Evolutionary conservation across 2,888 invertebrate genomes (phyloP).

Genomic region (Noctua janthina): DNA sequence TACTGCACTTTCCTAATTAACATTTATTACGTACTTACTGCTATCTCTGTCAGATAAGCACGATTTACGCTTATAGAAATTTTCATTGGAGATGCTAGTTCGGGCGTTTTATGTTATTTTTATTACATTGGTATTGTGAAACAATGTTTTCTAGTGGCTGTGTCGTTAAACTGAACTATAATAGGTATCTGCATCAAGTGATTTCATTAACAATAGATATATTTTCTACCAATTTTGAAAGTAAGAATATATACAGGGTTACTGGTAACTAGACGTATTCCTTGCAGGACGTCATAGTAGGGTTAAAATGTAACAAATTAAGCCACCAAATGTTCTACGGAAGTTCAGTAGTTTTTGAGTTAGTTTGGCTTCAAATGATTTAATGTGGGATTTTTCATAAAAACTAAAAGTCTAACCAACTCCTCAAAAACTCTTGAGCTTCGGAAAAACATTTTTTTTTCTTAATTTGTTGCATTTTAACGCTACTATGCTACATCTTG

Average conservation of each 20-base stretch:
- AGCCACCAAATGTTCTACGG: no score
- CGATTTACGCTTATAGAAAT: constrained; percentile 45
- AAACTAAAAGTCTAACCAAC: no score
- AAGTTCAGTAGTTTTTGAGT: no score
- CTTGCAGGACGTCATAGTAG: no score
- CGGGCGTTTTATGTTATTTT: constrained; percentile 39
- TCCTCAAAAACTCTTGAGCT: no score
- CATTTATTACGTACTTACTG: constrained; percentile 34
- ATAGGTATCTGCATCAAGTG: background rate
- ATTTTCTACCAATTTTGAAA: background rate
- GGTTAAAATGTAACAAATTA: no score
- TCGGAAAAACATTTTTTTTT: no score
- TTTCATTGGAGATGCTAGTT: constrained; percentile 35
- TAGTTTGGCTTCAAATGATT: no score
- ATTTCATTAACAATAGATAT: background rate
- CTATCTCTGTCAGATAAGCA: constrained; percentile 54
- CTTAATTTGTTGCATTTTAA: no score
- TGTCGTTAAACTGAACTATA: constrained; percentile 1
- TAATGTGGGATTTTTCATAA: no score
- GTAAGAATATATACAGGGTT: background rate
- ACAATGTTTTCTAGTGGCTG: constrained; percentile 27
- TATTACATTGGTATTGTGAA: constrained; percentile 35
- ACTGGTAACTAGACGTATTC: no score
- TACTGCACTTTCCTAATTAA: constrained; percentile 59
- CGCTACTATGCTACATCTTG: no score